Conservation (phyloP, 2,113 vertebrate genomes). For the Eclectus roratus region DNA sequence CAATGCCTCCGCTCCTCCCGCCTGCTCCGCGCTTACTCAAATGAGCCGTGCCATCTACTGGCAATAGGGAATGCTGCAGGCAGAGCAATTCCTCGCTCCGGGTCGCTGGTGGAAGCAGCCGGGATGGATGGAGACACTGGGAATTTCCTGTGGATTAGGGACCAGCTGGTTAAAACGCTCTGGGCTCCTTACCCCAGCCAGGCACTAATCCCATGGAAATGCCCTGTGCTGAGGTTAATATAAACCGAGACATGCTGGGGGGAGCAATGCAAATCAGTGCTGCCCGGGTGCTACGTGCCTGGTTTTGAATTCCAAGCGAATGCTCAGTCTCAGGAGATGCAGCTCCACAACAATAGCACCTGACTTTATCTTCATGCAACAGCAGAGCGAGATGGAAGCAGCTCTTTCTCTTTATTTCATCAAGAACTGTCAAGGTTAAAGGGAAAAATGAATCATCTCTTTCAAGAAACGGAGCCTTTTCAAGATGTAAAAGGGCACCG, state of each 20-base stretch:
- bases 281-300: not conserved
- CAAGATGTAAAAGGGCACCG: not conserved
- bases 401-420: not conserved
- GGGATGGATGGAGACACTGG: constrained; percentile 35
- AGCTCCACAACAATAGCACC: constrained; percentile 31
- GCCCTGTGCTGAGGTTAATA: not conserved
- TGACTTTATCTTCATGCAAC: constrained; percentile 56
- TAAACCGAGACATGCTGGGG: not conserved
- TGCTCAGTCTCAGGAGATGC: not conserved
- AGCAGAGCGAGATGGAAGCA: not conserved
- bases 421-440: not conserved
- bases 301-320: not conserved
- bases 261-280: not conserved
- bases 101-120: not conserved
- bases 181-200: constrained; percentile 44
- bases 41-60: constrained; percentile 66
- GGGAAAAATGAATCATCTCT: not conserved
- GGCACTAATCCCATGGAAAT: constrained; percentile 57
- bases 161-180: constrained; percentile 17
- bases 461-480: not conserved
- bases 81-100: not conserved
- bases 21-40: constrained; percentile 17
- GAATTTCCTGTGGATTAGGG: constrained; percentile 67
- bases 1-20: not conserved
- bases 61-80: constrained; percentile 17